Evolutionary conservation across 2,888 invertebrate species (phyloP), one percentile per base, ranked within the genome.

Genomic region (Eristalis pertinax): DNA sequence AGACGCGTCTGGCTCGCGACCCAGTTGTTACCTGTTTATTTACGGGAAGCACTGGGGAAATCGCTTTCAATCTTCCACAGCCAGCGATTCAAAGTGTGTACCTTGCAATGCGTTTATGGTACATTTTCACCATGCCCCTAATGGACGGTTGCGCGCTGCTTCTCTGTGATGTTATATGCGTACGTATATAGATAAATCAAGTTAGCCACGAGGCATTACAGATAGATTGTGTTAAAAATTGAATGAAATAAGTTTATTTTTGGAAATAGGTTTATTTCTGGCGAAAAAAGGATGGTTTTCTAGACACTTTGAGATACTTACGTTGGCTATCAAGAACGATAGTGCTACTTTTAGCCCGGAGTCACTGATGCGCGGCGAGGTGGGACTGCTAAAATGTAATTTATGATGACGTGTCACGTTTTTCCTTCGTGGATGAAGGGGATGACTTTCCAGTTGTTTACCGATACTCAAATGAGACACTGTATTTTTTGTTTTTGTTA

Each of bases 201-300:
- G 32, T 67, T 68, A 68, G 62, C 76, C 60, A 24, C 22, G 22
- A 58, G 60, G 38, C 38, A 75, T 74, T 56, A 64, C 64, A 64
- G 43, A 56, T 75, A 29, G 65, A 74, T 74, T 74, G 74, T 38
- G 32, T 60, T 67, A 58, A 60, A 58, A 58, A 58, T 41, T 65
- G 65, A 75, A n/a, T 75, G 38, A 75, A 75, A 58, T n/a, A 24
- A 22, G 56, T 75, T 65, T 75, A 75, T 75, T 75, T 75, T 67
- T 58, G 38, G 65, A 56, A 24, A 2, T 65, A n/a, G n/a, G 38
- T 65, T 58, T 75, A 75, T 75, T 75, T 75, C 26, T 65, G 65
- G 15, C 8, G 24, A 15, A 50, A 38, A n/a, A 22, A 58, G 56
- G 65, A 67, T 60, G 65, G 38, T 58, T 65, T 65, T 13, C 35